Conservation (phyloP, 2,888 invertebrate species). For the Ectobius pallidus region DNA sequence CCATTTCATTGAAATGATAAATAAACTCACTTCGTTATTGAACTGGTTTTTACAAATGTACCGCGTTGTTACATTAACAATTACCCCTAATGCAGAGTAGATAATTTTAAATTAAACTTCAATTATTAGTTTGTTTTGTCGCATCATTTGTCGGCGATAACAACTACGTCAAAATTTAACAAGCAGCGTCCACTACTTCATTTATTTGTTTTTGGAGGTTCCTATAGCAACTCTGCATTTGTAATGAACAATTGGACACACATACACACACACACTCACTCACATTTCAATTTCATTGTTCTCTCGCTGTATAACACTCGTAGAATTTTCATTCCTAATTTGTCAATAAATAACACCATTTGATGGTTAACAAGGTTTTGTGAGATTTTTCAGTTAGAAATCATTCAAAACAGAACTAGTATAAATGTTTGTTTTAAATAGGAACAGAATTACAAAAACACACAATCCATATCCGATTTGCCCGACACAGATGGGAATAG, state of each 20-base stretch:
- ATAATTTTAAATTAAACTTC: slow-evolving; percentile 17
- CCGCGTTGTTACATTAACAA: not conserved
- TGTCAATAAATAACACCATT: slow-evolving; percentile 35
- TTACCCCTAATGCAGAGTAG: not conserved
- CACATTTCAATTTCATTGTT: slow-evolving; percentile 9
- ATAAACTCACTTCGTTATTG: not conserved
- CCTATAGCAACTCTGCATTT: not conserved
- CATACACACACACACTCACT: no score
- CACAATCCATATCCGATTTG: slow-evolving; percentile 39
- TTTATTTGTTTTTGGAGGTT: not conserved
- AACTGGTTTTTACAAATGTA: not conserved
- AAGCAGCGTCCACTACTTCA: not conserved
- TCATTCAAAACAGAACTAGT: slow-evolving; percentile 24
- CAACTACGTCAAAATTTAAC: not conserved
- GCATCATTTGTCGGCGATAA: not conserved
- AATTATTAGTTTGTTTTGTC: not conserved
- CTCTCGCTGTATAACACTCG: not conserved
- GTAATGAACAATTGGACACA: not conserved
- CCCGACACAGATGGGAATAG: not conserved
- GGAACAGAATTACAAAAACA: slow-evolving; percentile 34
- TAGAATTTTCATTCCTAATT: slow-evolving; percentile 34
- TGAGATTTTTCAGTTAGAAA: slow-evolving; percentile 36
- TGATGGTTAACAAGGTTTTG: slow-evolving; percentile 32
- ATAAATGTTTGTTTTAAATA: slow-evolving; percentile 32
- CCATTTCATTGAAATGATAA: no score